Base-by-base conservation (phyloP, 2,113 vertebrate genomes). In the Etheostoma cragini region DNA sequence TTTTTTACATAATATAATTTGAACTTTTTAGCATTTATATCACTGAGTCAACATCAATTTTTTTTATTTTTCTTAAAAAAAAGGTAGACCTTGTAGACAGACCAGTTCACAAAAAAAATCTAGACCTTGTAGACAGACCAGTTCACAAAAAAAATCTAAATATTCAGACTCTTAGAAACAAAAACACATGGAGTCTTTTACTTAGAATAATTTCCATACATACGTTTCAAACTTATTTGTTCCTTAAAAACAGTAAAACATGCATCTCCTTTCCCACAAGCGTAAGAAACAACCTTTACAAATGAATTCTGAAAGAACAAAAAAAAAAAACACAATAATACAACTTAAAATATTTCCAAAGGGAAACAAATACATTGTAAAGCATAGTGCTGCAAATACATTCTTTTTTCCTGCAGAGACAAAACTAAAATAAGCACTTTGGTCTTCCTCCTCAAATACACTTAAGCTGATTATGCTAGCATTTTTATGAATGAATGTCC, bases 391-490 rank as follows among this genome's bases (percentile, higher is more conserved):
- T 91, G 93, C 89, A 86, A 94, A 95, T 94, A 96, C 95, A 97
- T 97, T 96, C 93, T 92, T 86, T 65, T 92, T 93, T 94, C 76
- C 94, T 94, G 93, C 91, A 95, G 94, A 97, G 46, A 74, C 26
- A 50, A 85, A 87, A 50, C 30, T 63, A 54, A 86, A 89, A 87
- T 68, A 96, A 97, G 96, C 95, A 97, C 97, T 98, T 98, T 98
- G 97, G 96, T 98, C 95, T 95, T 96, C 93, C 94, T 95, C 93
- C 94, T 95, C 91, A 93, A 93, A 95, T 69, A 81, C 94, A 83
- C 94, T 83, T 92, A 93, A 69, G 84, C 94, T 93, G 91, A 92
- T 92, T 81, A 94, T 91, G 91, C 91, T 75, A 84, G 73, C 69
- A 46, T 72, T 64, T 76, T 16, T 46, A 46, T 68, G 45, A 72